These are phyloP conservation scores for Drosophila arawakana DNA, from an alignment of 1,140 invertebrate genomes.

Conservation along the genomic window DNA sequence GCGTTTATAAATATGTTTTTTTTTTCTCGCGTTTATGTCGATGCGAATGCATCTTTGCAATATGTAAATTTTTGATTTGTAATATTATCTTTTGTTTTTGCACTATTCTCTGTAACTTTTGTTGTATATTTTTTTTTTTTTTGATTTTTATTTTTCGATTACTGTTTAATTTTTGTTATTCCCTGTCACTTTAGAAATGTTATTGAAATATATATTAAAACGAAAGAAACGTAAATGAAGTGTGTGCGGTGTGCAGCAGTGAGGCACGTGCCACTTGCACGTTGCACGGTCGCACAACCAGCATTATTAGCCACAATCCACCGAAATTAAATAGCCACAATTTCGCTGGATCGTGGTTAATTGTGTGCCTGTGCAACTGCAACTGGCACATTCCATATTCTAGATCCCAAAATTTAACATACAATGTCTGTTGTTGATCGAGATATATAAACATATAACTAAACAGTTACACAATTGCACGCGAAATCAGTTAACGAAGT, in stretches of 20 bases:
- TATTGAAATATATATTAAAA: constrained; percentile 37
- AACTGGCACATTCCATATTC: constrained; percentile 50
- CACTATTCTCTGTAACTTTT: constrained; percentile 55
- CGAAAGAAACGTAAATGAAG: constrained; percentile 31
- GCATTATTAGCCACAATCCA: constrained; percentile 67
- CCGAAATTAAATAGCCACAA: constrained; percentile 59
- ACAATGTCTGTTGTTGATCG: constrained; percentile 69
- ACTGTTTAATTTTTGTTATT: constrained; percentile 57
- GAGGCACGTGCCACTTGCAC: constrained; percentile 52
- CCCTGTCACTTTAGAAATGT: constrained; percentile 47
- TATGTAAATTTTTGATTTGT: constrained; percentile 13
- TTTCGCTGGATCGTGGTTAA: constrained; percentile 66
- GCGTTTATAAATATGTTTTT: constrained; percentile 13
- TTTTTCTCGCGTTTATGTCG: constrained; percentile 8
- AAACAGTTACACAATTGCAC: constrained; percentile 52
- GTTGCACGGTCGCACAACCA: constrained; percentile 48
- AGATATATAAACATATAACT: constrained; percentile 25
- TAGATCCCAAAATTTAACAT: constrained; percentile 16
- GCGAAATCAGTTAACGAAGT: constrained; percentile 52
- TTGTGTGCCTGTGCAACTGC: constrained; percentile 39
- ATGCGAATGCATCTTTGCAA: constrained; percentile 32
- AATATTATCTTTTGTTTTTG: constrained; percentile 40
- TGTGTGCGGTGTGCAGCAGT: constrained; percentile 29
- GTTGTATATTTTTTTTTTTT: constrained; percentile 45
- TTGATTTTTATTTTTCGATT: constrained; percentile 11